Percentiles rank a stretch among this genome's conserved stretches.
Evolutionary conservation across 1,140 invertebrate genomes (phyloP).

Genomic region (Leguminivora glycinivorella): DNA sequence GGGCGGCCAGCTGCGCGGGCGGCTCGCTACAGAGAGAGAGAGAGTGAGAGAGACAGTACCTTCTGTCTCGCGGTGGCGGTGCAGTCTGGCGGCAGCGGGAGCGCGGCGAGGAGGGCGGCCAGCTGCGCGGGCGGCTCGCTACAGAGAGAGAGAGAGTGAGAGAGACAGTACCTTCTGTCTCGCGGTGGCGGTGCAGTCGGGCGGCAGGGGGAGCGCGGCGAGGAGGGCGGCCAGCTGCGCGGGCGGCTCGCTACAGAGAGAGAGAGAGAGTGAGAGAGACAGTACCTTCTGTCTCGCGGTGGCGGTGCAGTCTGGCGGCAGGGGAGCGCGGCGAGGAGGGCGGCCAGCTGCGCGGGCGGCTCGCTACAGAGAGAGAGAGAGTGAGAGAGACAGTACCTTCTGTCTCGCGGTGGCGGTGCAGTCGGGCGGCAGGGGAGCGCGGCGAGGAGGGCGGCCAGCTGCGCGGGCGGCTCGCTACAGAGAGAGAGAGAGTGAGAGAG

Average conservation of each 20-base stretch:
- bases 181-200: slow-evolving; percentile 14
- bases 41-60: no score
- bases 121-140: slow-evolving; percentile 42
- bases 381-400: no score
- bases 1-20: neutral
- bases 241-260: slow-evolving; percentile 41
- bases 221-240: neutral
- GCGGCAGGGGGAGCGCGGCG: no score
- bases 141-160: no score
- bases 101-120: slow-evolving; percentile 43
- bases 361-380: no score
- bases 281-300: slow-evolving; percentile 58
- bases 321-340: slow-evolving; percentile 41
- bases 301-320: slow-evolving; percentile 29
- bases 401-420: no score
- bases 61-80: slow-evolving; percentile 38
- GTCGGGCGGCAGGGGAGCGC: no score
- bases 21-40: slow-evolving; percentile 54
- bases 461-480: no score
- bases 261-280: no score
- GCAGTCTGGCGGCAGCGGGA: slow-evolving; percentile 57
- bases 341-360: slow-evolving; percentile 41
- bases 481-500: no score
- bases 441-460: no score
- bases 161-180: neutral